These are phyloP conservation scores for Sesia apiformis DNA, from an alignment of 2,888 invertebrate species.

Conservation along the genomic window DNA sequence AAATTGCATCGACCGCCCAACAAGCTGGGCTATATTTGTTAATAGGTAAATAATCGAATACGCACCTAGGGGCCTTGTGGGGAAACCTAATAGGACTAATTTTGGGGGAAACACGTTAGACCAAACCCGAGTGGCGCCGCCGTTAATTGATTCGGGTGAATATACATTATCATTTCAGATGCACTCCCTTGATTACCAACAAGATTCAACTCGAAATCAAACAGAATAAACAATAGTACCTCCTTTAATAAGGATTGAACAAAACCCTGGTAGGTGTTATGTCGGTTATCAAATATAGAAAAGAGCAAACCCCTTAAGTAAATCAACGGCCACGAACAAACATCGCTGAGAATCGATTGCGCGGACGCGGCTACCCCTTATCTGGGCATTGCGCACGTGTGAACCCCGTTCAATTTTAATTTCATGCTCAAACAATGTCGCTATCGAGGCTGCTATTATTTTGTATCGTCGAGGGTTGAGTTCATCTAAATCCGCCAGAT, in stretches of 20 bases:
- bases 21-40: constrained; percentile 29
- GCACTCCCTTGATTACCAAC: background rate
- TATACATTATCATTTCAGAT: constrained; percentile 1
- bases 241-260: constrained; percentile 26
- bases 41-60: constrained; percentile 56
- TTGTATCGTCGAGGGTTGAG: constrained; percentile 67
- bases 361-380: constrained; percentile 57
- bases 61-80: constrained; percentile 21
- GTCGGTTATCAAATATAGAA: constrained; percentile 52
- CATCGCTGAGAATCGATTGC: constrained; percentile 54
- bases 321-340: constrained; percentile 45
- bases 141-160: constrained; percentile 9
- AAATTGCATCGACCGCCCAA: constrained; percentile 46
- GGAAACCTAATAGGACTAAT: constrained; percentile 37
- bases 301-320: constrained; percentile 63
- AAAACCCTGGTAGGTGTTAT: constrained; percentile 35
- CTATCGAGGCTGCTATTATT: constrained; percentile 70
- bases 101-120: constrained; percentile 27
- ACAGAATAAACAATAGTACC: constrained; percentile 18
- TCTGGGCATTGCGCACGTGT: constrained; percentile 69
- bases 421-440: constrained; percentile 75
- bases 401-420: constrained; percentile 74
- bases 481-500: constrained; percentile 71
- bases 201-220: background rate
- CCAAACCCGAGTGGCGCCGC: background rate